Base-by-base conservation (phyloP, 2,113 vertebrate species). In the Panthera leo region DNA sequence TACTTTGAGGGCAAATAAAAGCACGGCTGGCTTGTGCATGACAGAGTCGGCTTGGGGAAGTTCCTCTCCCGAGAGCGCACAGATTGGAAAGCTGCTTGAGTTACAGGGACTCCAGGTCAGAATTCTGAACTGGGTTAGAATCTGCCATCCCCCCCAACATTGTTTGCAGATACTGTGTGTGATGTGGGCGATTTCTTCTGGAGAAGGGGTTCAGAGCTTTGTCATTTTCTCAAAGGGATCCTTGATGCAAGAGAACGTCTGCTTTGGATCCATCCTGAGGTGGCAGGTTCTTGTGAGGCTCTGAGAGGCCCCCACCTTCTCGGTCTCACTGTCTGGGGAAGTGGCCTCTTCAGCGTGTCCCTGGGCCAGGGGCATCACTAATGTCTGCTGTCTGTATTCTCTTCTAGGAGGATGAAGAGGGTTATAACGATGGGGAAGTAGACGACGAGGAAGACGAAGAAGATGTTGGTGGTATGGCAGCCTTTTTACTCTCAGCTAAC, bases 371-470 rank as follows among this genome's bases (percentile, higher is more conserved):
- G 36, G 5, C 31, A 5, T 31, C 11, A 51, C 76, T 91, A 1
- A 71, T 23, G 16, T 53, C n/a, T 61, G 9, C 2, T 53, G 68
- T 78, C 18, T 34, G 0, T 75, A n/a, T 75, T 82, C 58, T 95
- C 48, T 65, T 55, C 82, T 87, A 99, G 99, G 99, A 99, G 98
- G 99, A 99, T 45, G 99, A 99, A 89, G 99, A 99, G 94, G 99
- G 98, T 65, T 99, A 99, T 91, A 99, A 99, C 0, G 99, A 99
- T 13, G 99, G 98, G 4, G 99, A 99, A 86, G 98, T 99, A 95
- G 99, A 99, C 2, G 99, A 99, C 0, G 99, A 99, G 16, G 99
- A 99, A 36, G 99, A 99, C 0, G 99, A 99, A 51, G 99, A 99
- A 63, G 99, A 99, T 27, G 95, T 96, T 3, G 97, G 97, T 42